Percentiles rank a stretch among this genome's conserved stretches.
These are phyloP conservation scores for Ranitomeya imitator DNA, from an alignment of 2,113 vertebrate genomes.

Conservation along the genomic window DNA sequence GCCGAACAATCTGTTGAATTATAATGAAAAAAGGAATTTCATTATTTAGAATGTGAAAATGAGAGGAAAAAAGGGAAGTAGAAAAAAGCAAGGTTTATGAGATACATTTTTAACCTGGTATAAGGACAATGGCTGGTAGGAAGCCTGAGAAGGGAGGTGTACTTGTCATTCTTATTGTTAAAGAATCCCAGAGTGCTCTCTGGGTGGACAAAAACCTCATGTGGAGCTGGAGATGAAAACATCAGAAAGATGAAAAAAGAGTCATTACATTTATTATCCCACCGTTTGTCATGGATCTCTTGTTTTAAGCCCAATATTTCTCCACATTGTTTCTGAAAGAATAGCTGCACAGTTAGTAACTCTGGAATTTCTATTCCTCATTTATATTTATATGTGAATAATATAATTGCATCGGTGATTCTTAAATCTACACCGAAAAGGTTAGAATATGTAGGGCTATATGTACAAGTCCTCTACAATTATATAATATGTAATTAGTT, in stretches of 20 bases:
- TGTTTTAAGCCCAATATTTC: conserved; percentile 25
- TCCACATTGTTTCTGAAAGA: conserved; percentile 9
- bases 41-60: background rate
- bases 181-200: background rate
- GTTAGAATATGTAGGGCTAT: background rate
- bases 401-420: background rate
- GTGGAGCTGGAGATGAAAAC: conserved; percentile 13
- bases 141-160: background rate
- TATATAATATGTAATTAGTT: too few species aligned
- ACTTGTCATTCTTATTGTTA: conserved; percentile 12
- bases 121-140: conserved; percentile 10
- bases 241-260: conserved; percentile 29
- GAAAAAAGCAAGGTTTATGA: background rate
- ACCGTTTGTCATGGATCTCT: conserved; percentile 1
- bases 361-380: background rate
- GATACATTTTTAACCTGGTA: background rate
- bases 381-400: background rate
- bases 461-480: background rate
- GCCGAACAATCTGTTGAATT: background rate
- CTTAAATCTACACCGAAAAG: background rate
- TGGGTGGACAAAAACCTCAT: conserved; percentile 28
- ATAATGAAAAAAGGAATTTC: background rate
- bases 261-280: conserved; percentile 35
- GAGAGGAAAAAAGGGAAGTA: background rate
- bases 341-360: conserved; percentile 14